phyloP scores from a whole-genome alignment of 2,797 vertebrate species.

The Echiichthys vipera region DNA sequence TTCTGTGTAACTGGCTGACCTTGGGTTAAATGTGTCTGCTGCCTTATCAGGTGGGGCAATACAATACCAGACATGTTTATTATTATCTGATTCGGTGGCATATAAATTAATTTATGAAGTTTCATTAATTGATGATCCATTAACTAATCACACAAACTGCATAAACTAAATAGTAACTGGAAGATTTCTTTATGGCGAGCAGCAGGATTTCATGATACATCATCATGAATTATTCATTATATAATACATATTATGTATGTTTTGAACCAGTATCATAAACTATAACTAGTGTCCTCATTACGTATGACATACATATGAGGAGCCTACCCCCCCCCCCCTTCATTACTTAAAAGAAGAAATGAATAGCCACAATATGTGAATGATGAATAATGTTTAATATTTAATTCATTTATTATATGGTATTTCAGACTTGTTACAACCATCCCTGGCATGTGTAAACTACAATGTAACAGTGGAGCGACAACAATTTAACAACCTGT shows the following conservation, averaged over 20 bases:
- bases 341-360: too few relatives aligned
- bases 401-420: too few relatives aligned
- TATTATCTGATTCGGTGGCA: background rate
- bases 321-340: too few relatives aligned
- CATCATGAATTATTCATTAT: background rate
- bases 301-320: too few relatives aligned
- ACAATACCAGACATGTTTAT: constrained; percentile 21
- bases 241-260: background rate
- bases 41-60: constrained; percentile 16
- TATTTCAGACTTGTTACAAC: too few relatives aligned
- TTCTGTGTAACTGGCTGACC: background rate
- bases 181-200: background rate
- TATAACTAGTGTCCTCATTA: background rate
- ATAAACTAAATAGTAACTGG: background rate
- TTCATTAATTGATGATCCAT: background rate
- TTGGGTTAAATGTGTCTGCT: constrained; percentile 15
- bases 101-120: background rate
- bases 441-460: too few relatives aligned
- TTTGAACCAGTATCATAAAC: background rate
- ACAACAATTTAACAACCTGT: too few relatives aligned
- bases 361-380: too few relatives aligned
- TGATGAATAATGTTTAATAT: too few relatives aligned
- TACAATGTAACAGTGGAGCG: too few relatives aligned
- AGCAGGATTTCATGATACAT: background rate
- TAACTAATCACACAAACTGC: background rate